These are phyloP conservation scores for Erpornis zantholeuca DNA, from an alignment of 2,113 vertebrate genomes.

Conservation along the genomic window DNA sequence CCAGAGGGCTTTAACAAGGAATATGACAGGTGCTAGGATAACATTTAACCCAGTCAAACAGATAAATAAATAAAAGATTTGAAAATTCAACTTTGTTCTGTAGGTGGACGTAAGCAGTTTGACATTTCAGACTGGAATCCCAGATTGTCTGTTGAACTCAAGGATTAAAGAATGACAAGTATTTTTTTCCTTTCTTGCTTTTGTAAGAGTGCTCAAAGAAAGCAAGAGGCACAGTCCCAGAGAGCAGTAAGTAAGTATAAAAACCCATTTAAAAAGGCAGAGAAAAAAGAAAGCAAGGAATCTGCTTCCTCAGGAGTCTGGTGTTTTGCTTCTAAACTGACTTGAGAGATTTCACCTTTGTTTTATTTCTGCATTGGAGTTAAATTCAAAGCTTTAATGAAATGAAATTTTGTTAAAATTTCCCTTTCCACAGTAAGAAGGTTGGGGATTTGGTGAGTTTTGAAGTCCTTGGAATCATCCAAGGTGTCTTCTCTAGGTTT, in stretches of 20 bases:
- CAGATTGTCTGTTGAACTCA: background rate
- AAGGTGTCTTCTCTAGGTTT: background rate
- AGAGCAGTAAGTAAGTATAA: background rate
- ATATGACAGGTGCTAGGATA: slow-evolving; percentile 22
- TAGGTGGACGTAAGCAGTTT: slow-evolving; percentile 4
- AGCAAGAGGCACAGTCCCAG: background rate
- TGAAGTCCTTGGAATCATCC: background rate
- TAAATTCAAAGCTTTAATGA: background rate
- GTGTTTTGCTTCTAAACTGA: background rate
- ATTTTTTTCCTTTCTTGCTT: slow-evolving; percentile 3
- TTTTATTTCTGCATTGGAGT: background rate
- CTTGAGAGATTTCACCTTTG: background rate
- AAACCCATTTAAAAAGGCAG: background rate
- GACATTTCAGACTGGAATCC: slow-evolving; percentile 37
- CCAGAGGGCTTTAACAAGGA: slow-evolving; percentile 10
- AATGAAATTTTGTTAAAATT: background rate
- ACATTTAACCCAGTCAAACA: background rate
- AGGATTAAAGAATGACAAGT: background rate
- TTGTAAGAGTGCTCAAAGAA: background rate
- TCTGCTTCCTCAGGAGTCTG: background rate
- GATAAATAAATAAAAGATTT: slow-evolving; percentile 44
- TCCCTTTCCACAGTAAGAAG: background rate
- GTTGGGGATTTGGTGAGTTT: background rate
- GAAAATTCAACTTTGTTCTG: slow-evolving; percentile 48
- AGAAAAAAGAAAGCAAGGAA: background rate